Evolutionary conservation across 2,888 invertebrate species (phyloP), one percentile per base, ranked within the genome.

Genomic region (Thymelicus acteon): DNA sequence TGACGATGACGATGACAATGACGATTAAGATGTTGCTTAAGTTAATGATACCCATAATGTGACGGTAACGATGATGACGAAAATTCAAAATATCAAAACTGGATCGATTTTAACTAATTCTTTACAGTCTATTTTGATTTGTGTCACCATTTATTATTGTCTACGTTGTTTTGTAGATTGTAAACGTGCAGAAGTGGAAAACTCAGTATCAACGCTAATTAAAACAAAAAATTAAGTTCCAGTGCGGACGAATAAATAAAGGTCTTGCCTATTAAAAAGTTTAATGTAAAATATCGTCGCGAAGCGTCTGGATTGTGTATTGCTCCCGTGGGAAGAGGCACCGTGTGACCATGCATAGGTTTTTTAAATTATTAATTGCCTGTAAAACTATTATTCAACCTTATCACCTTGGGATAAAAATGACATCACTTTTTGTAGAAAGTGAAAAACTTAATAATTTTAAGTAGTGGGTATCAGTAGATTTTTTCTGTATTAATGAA

Each of bases 261-360:
- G 19, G 44, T 13, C 19, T 61, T 61, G 40, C 61, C 44, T 61
- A 44, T 61, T 47, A 61, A 44, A 61, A 61, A 40, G 24, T 61
- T 61, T 61, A 19, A 61, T 47, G 19, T 44, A 44, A 61, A 61
- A 60, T 60, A 60, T 40, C 40, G 60, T 60, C 60, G 60, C 39
- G 60, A 60, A 40, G 40, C 60, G 10, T 40, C 60, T 40, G 60
- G 60, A 15, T 60, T 60, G 60, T 60, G n/a, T 60, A 60, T 60
- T 40, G 60, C 60, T 4, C 60, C 60, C 40, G 4, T 7, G 60
- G 40, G 60, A 60, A 60, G 2, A 60, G 40, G 60, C 60, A 60
- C 31, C 7, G 57, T 57, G 57, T 31, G 57, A 57, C 57, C 31
- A 7, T 37, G 57, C 57, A 57, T 54, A 54, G 49, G 49, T 52